Percentiles rank a stretch among this genome's conserved stretches.
Evolutionary conservation across 2,797 vertebrate genomes (phyloP).

Genomic region (Pseudochirops corinnae): DNA sequence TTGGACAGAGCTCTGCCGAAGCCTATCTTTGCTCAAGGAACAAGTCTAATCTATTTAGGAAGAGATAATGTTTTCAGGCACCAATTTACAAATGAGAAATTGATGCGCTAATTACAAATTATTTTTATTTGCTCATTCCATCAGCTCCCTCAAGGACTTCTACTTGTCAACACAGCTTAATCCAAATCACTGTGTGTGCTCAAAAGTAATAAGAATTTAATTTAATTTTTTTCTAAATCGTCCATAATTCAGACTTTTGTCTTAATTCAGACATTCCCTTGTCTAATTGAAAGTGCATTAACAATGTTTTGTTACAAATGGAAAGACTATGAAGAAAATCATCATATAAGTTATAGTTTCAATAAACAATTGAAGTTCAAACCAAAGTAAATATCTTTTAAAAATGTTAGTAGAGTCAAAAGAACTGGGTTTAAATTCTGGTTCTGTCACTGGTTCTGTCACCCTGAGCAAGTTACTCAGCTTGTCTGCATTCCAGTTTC

Average conservation of each 20-base stretch:
- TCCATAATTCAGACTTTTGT: constrained; percentile 28
- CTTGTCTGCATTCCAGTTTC: neutral
- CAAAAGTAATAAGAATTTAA: constrained; percentile 25
- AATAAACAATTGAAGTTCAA: constrained; percentile 11
- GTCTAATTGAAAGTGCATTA: neutral
- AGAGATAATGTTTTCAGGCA: constrained; percentile 15
- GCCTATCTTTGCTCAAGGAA: constrained; percentile 2
- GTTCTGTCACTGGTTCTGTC: neutral
- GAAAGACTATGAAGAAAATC: neutral
- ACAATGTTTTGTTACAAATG: constrained; percentile 2
- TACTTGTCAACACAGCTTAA: neutral
- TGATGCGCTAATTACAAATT: constrained; percentile 21
- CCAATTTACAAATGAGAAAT: constrained; percentile 13
- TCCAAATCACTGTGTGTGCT: neutral
- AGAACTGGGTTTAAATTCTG: neutral
- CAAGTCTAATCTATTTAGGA: constrained; percentile 11
- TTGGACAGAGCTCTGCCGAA: neutral
- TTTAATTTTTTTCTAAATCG: constrained; percentile 2
- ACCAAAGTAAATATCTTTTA: constrained; percentile 7
- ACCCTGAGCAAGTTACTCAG: neutral
- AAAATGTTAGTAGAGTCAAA: neutral
- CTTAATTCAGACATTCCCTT: constrained; percentile 8
- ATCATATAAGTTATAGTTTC: neutral
- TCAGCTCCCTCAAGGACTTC: neutral
- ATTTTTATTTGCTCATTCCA: constrained; percentile 32